Conservation (phyloP, 2,888 invertebrate genomes). For the Agonopterix arenella region DNA sequence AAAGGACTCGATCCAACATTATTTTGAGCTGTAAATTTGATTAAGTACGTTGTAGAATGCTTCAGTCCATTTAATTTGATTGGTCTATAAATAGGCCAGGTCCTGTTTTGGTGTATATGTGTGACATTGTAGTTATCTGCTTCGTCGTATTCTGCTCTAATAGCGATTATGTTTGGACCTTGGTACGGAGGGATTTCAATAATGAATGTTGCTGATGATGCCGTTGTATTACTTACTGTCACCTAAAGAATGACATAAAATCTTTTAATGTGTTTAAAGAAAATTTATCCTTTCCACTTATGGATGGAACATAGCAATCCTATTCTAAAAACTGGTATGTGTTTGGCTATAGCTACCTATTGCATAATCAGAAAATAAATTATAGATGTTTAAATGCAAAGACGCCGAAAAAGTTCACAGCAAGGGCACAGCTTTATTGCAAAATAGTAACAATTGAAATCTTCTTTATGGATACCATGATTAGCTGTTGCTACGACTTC, state of each 20-base stretch:
- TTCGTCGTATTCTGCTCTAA: conserved; percentile 51
- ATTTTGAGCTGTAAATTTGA: conserved; percentile 56
- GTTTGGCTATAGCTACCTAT: no score
- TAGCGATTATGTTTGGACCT: conserved; percentile 46
- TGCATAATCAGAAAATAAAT: no score
- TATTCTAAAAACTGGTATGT: no score
- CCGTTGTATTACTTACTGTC: conserved; percentile 25
- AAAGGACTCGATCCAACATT: conserved; percentile 47
- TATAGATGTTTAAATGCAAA: no score
- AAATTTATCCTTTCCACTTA: no score
- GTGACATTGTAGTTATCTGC: conserved; percentile 42
- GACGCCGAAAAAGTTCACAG: no score
- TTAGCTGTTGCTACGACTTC: no score
- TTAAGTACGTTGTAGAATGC: conserved; percentile 44
- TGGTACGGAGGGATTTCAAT: conserved; percentile 29
- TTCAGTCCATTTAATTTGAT: conserved; percentile 46
- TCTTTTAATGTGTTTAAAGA: no score
- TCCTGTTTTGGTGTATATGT: conserved; percentile 51
- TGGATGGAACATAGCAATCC: no score
- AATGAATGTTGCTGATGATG: conserved; percentile 44
- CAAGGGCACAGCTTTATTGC: no score
- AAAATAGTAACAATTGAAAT: no score
- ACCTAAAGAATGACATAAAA: conserved; percentile 23
- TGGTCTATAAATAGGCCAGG: conserved; percentile 49
- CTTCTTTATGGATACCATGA: no score